Evolutionary conservation across 2,888 invertebrate species (phyloP), one percentile per base, ranked within the genome.

Genomic region (Zaprionus lineosus): DNA sequence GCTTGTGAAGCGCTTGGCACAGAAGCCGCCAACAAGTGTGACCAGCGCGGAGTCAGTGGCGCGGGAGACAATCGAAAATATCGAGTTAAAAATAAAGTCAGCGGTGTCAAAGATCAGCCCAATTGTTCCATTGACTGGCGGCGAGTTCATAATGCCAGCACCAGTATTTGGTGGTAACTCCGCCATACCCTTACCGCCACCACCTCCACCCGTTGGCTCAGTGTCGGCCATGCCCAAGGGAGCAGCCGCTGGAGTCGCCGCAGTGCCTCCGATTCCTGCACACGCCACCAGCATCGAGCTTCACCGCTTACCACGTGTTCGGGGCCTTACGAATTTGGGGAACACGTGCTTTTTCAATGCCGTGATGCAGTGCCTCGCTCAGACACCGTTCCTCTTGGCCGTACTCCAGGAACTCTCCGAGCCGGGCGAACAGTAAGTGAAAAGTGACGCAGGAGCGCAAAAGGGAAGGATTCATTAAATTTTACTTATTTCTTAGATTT

Each of bases 331-430:
- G 43, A 98, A 98, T 91, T 91, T 98, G 87, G 98, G 98, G 40
- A 98, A 98, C 89, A 98, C 98, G 0, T 98, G 98, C 88, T 98
- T 98, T 90, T 97, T 98, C 89, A 98, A 98, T 91, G 96, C 98
- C 16, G 97, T 98, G 5, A 93, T 98, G 91, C 98, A 98, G 91
- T 96, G 96, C 88, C 91, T 97, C 78, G 95, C 95, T 1, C 96
- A 96, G 89, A 97, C 97, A 2, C 96, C 96, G 0, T 96, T 93
- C 88, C 91, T 95, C 68, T 89, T 94, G 36, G 91, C 92, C 86
- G 93, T 95, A 39, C 91, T 96, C 44, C 92, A 93, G 82, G 95
- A 95, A 86, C 92, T 94, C 79, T 91, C 93, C 0, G 91, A 91
- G 61, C 91, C 93, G 0, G 95, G 94, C 0, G 94, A 94, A 82